Base-by-base conservation (phyloP, 2,113 vertebrate species). In the Mormoops blainvillei region DNA sequence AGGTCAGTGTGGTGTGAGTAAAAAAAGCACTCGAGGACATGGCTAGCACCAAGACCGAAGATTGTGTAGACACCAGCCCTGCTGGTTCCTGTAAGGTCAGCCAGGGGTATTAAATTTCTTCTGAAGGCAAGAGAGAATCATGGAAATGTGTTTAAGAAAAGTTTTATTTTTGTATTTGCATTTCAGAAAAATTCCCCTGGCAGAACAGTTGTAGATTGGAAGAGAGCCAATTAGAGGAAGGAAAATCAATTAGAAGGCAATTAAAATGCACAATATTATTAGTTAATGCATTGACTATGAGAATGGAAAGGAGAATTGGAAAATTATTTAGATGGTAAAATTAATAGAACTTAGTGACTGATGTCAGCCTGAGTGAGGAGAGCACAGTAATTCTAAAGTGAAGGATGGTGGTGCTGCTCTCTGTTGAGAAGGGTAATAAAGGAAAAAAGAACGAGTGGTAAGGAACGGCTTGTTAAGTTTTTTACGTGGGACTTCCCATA, bases 151-250 rank as follows among this genome's bases (percentile, higher is more conserved):
- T 93, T 94, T 70, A 78, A 80, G 65, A 36, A 45, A 97, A 48
- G 4, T 87, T 86, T 92, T 48, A 52, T 87, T 96, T 96, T 92
- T 68, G 31, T 48, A 58, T 78, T 94, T 95, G 16, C 24, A 65
- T 68, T 84, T 85, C 68, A 88, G 38, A 94, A 89, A 48, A 82
- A 63, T 38, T 89, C 33, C 36, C 26, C 9, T 77, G 48, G n/a
- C 16, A 45, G 36, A 67, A 61, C 26, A 85, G 12, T 81, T 95
- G 31, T 45, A 67, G 61, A 41, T 56, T 77, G 77, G 61, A 82
- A 84, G 28, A 92, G 76, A 78, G 36, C n/a, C 7, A 2, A 41
- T 45, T 73, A 88, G 73, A 73, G 41, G 54, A 68, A 91, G 24
- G 48, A 38, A 82, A 87, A 20, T 38, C n/a, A 71, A 12, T 19